Evolutionary conservation across 2,888 invertebrate genomes (phyloP).

Genomic region (Therioaphis trifolii): DNA sequence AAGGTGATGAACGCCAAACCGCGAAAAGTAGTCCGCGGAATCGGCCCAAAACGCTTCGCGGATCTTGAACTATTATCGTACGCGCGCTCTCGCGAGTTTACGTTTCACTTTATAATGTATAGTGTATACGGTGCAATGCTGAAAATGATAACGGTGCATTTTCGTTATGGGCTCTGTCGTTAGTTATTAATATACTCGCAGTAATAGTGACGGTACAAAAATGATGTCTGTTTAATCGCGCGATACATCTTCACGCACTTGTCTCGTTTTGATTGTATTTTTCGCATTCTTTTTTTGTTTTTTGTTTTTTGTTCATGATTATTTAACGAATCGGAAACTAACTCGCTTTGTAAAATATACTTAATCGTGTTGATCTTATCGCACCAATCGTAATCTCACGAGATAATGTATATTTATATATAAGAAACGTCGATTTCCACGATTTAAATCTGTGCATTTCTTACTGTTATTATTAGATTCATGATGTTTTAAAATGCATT

Average conservation of each 20-base stretch:
- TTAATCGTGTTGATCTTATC: too few species aligned
- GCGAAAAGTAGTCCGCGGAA: conserved; percentile 10
- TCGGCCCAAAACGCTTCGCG: background rate
- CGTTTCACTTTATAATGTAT: background rate
- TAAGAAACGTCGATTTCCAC: too few species aligned
- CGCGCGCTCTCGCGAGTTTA: too few species aligned
- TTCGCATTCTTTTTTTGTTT: too few species aligned
- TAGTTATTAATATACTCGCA: background rate
- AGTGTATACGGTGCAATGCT: background rate
- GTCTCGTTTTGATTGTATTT: background rate
- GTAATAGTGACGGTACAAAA: background rate
- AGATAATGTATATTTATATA: background rate
- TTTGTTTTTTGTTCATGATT: too few species aligned
- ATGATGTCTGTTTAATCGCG: conserved; percentile 22
- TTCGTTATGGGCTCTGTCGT: background rate
- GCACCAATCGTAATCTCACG: background rate
- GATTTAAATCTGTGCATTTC: too few species aligned
- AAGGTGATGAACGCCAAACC: background rate
- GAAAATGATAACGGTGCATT: background rate
- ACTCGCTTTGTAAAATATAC: background rate
- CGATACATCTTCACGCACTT: background rate
- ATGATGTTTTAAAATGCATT: too few species aligned
- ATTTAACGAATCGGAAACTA: background rate
- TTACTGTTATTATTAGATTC: too few species aligned
- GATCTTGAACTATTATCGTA: too few species aligned